phyloP scores from a whole-genome alignment of 2,797 vertebrate genomes.

The Lacerta viridis region DNA sequence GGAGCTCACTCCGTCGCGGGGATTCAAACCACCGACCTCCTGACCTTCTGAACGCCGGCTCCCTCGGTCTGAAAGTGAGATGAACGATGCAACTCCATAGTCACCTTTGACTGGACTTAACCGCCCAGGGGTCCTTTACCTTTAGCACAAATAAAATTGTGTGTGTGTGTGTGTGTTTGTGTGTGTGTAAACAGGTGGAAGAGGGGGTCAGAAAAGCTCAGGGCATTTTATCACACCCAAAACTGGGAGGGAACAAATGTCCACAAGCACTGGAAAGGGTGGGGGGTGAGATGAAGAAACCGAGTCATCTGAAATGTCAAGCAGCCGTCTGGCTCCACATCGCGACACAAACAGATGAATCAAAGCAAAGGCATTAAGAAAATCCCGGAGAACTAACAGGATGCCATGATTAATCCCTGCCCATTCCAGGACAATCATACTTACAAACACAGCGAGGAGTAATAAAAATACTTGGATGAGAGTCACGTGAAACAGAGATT shows the following conservation, averaged over 20 bases:
- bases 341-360: constrained; percentile 59
- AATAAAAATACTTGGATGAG: constrained; percentile 75
- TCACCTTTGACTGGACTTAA: no score
- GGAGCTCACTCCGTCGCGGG: no score
- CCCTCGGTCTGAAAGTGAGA: no score
- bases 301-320: constrained; percentile 61
- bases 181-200: no score
- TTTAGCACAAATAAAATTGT: no score
- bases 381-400: constrained; percentile 67
- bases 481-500: neutral
- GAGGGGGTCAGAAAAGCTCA: no score
- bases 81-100: no score
- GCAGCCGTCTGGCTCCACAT: constrained; percentile 51
- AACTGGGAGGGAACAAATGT: constrained; percentile 33
- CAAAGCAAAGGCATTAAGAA: constrained; percentile 57
- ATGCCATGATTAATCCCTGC: constrained; percentile 66
- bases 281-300: constrained; percentile 33
- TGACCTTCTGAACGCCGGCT: no score
- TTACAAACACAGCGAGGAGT: constrained; percentile 73
- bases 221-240: neutral
- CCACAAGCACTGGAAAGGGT: constrained; percentile 4
- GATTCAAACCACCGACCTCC: no score
- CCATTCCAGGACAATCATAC: constrained; percentile 60
- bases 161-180: no score
- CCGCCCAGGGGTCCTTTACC: no score